Conservation (phyloP, 2,113 vertebrate genomes). For the Corydoras maculifer region DNA sequence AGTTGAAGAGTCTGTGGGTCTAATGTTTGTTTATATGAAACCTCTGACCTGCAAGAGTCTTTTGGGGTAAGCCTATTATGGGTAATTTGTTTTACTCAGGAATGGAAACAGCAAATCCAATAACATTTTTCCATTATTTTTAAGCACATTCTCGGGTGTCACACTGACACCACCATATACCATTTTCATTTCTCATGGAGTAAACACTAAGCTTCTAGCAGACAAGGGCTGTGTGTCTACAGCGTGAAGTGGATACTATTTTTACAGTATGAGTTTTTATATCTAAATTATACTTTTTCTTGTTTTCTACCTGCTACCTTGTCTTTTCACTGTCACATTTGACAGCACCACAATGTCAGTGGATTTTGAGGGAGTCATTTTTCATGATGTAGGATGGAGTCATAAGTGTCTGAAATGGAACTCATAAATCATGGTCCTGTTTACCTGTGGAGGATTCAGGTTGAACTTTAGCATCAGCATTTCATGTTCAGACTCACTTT, state of each 20-base stretch:
- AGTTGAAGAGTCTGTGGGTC: too few species aligned
- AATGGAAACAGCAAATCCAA: background rate
- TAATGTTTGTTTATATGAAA: too few species aligned
- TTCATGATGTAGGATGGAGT: constrained; percentile 33
- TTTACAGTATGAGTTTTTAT: constrained; percentile 13
- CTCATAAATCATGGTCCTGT: constrained; percentile 48
- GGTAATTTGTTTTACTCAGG: background rate
- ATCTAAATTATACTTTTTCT: constrained; percentile 22
- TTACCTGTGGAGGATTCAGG: constrained; percentile 46
- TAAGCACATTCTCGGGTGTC: background rate
- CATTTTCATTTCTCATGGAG: background rate
- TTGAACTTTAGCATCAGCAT: constrained; percentile 46
- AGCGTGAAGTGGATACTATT: constrained; percentile 1
- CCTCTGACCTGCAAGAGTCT: too few species aligned
- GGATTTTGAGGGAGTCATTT: constrained; percentile 39
- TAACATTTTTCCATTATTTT: background rate
- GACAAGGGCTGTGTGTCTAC: background rate
- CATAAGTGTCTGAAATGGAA: constrained; percentile 45
- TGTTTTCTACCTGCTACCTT: constrained; percentile 5
- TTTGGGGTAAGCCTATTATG: too few species aligned
- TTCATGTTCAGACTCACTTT: constrained; percentile 16
- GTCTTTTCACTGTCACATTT: constrained; percentile 35
- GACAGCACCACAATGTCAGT: constrained; percentile 37
- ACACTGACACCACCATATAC: background rate
- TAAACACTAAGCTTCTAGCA: background rate